Conservation (phyloP, 2,888 invertebrate species). For the Drosophila neotestacea region DNA sequence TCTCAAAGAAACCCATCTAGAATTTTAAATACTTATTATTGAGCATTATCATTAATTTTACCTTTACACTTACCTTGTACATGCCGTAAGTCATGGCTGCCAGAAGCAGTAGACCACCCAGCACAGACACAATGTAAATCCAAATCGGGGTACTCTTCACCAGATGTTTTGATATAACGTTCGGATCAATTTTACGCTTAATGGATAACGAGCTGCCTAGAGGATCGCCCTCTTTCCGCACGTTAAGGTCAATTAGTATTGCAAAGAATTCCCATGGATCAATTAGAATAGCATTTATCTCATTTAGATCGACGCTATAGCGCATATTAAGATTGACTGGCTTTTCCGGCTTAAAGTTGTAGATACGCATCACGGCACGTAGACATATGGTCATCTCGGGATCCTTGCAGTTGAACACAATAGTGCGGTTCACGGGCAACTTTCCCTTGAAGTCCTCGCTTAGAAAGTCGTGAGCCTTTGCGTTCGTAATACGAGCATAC, state of each 20-base stretch:
- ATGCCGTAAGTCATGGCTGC: conserved; percentile 84
- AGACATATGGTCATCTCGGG: conserved; percentile 81
- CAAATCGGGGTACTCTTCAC: conserved; percentile 83
- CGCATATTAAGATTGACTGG: conserved; percentile 81
- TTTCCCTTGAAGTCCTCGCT: conserved; percentile 82
- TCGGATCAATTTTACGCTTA: conserved; percentile 82
- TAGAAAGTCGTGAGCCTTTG: conserved; percentile 77
- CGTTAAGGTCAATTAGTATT: conserved; percentile 76
- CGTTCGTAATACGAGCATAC: conserved; percentile 80
- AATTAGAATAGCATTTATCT: conserved; percentile 83
- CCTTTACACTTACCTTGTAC: conserved; percentile 76
- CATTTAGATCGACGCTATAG: conserved; percentile 82
- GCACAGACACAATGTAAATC: conserved; percentile 85
- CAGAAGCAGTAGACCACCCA: conserved; percentile 85
- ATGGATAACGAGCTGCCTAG: conserved; percentile 71
- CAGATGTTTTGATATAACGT: conserved; percentile 84
- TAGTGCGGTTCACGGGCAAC: conserved; percentile 84
- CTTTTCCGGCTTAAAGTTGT: conserved; percentile 82
- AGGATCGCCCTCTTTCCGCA: conserved; percentile 78
- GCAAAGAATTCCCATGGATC: conserved; percentile 85
- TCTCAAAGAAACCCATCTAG: conserved; percentile 86
- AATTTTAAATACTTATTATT: neutral
- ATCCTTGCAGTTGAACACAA: conserved; percentile 84
- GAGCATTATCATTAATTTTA: too few relatives aligned
- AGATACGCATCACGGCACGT: conserved; percentile 81